phyloP scores from a whole-genome alignment of 30 jellyfish, hydroid and myxozoan genomes.

The Aurelia aurita complex sp. Pacific region DNA sequence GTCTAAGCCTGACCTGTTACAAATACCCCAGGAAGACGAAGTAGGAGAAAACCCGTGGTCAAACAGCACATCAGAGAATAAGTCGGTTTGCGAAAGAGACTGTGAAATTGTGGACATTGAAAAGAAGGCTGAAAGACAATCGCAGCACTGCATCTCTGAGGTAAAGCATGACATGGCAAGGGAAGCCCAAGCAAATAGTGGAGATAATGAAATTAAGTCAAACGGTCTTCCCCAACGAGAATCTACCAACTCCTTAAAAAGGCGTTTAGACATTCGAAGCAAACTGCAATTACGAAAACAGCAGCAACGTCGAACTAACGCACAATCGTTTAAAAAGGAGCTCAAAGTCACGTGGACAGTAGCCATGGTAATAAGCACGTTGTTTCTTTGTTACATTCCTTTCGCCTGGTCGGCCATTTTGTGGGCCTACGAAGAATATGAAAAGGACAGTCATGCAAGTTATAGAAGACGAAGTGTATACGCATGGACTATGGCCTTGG shows the following conservation, averaged over 20 bases:
- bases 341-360: constrained; percentile 51
- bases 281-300: background rate
- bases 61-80: background rate
- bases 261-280: background rate
- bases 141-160: background rate
- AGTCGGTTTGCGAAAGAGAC: background rate
- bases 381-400: constrained; percentile 50
- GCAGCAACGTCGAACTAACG: background rate
- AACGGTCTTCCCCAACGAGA: background rate
- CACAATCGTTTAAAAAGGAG: constrained; percentile 24
- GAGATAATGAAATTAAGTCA: background rate
- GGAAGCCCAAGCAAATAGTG: background rate
- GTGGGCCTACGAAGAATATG: constrained; percentile 48
- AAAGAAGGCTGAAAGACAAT: background rate
- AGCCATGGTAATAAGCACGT: constrained; percentile 36
- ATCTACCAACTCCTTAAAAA: background rate
- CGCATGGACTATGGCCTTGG: constrained; percentile 60
- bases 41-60: background rate
- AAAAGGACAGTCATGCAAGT: constrained; percentile 6
- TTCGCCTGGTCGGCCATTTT: constrained; percentile 48
- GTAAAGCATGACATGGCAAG: background rate
- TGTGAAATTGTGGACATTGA: background rate
- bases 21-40: background rate
- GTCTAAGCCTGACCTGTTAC: background rate
- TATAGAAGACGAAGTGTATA: constrained; percentile 26